A percentile compares a stretch with the other conserved stretches of the same genome.
Evolutionary conservation across 2,888 invertebrate species (phyloP).

Genomic region (Cephus pygmeus): DNA sequence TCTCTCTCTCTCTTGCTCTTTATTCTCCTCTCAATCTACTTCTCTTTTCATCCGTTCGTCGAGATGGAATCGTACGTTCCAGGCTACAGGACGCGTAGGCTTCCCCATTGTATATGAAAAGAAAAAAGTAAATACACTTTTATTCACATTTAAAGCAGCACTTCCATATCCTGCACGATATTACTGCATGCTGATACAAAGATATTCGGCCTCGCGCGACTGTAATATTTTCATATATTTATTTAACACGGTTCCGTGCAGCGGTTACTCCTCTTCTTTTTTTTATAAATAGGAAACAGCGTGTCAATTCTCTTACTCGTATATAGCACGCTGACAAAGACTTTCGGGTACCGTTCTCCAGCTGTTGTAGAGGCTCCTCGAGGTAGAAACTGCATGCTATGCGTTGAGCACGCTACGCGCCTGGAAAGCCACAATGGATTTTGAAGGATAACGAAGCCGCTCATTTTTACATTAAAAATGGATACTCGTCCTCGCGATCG

Average conservation of each 20-base stretch:
- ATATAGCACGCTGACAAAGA: not conserved
- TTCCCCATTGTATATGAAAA: conserved; percentile 8
- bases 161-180: not conserved
- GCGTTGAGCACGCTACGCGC: not conserved
- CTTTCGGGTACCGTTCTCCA: not conserved
- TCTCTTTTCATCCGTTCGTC: not conserved
- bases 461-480: not conserved
- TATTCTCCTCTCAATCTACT: conserved; percentile 5
- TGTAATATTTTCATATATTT: not conserved
- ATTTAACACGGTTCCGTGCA: not conserved
- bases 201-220: not conserved
- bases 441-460: not conserved
- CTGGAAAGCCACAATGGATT: not conserved
- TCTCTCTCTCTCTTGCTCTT: conserved; percentile 19
- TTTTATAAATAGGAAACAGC: not conserved
- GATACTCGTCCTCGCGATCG: not conserved
- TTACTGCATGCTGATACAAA: not conserved
- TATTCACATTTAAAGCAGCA: not conserved
- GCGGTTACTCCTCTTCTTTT: not conserved
- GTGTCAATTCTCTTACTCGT: not conserved
- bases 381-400: not conserved
- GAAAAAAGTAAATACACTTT: not conserved
- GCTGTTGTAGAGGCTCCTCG: not conserved
- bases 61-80: not conserved
- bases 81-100: not conserved